phyloP scores from a whole-genome alignment of 2,888 invertebrate genomes.

The Oegoconia quadripuncta region DNA sequence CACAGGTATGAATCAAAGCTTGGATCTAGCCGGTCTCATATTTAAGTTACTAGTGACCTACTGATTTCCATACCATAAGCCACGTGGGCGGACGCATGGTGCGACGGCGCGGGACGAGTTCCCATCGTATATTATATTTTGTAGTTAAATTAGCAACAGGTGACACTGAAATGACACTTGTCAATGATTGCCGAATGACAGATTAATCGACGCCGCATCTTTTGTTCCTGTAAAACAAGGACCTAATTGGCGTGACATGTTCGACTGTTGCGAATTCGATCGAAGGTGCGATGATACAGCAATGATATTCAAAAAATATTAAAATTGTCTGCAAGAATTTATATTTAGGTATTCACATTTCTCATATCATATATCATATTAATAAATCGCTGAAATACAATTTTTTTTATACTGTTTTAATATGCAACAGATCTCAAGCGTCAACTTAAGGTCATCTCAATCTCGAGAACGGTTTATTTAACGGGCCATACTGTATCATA shows the following conservation, averaged over 20 bases:
- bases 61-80: slow-evolving; percentile 71
- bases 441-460: too few relatives aligned
- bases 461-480: too few relatives aligned
- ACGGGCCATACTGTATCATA: too few relatives aligned
- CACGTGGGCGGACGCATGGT: slow-evolving; percentile 50
- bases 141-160: slow-evolving; percentile 25
- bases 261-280: background rate
- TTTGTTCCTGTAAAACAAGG: slow-evolving; percentile 2
- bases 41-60: slow-evolving; percentile 61
- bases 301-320: too few relatives aligned
- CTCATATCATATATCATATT: too few relatives aligned
- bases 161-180: slow-evolving; percentile 35
- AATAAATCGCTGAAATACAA: too few relatives aligned
- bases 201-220: slow-evolving; percentile 10
- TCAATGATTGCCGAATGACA: slow-evolving; percentile 16
- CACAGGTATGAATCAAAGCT: slow-evolving; percentile 63
- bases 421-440: too few relatives aligned
- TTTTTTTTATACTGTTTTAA: too few relatives aligned
- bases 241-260: slow-evolving; percentile 7
- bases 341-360: too few relatives aligned
- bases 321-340: too few relatives aligned
- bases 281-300: too few relatives aligned
- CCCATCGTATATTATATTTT: slow-evolving; percentile 17
- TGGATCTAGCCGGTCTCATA: slow-evolving; percentile 49
- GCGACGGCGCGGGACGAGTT: slow-evolving; percentile 3